phyloP scores from a whole-genome alignment of 2,113 vertebrate genomes.

The Aythya baeri region DNA sequence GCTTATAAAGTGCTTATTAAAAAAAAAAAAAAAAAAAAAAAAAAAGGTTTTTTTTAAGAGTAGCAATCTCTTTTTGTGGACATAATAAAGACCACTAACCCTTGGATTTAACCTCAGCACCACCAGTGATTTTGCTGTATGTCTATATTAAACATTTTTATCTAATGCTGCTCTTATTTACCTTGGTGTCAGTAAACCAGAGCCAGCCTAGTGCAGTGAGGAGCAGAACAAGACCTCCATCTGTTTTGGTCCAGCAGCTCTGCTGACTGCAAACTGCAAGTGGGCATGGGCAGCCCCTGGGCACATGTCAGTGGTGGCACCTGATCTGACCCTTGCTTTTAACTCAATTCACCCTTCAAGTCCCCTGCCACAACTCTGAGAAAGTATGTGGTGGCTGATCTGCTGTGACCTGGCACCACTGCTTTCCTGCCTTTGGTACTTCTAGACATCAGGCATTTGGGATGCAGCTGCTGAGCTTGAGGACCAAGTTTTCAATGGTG shows the following conservation, averaged over 20 bases:
- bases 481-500: background rate
- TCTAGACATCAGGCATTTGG: background rate
- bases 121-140: background rate
- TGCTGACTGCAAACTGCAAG: background rate
- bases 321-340: background rate
- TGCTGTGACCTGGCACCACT: background rate
- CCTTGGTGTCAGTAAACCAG: background rate
- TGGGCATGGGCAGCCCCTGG: too few species aligned
- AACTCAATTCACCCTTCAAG: background rate
- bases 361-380: background rate
- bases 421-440: background rate
- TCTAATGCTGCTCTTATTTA: background rate
- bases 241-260: background rate
- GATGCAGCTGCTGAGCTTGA: background rate
- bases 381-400: background rate
- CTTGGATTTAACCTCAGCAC: background rate
- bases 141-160: background rate
- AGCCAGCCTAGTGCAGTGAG: background rate
- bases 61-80: background rate
- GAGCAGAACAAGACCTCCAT: background rate
- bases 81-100: background rate
- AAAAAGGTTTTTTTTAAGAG: background rate
- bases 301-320: background rate
- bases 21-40: background rate
- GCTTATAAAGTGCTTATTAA: background rate